Base-by-base conservation (phyloP, 2,797 vertebrate genomes). In the Dryobates pubescens region DNA sequence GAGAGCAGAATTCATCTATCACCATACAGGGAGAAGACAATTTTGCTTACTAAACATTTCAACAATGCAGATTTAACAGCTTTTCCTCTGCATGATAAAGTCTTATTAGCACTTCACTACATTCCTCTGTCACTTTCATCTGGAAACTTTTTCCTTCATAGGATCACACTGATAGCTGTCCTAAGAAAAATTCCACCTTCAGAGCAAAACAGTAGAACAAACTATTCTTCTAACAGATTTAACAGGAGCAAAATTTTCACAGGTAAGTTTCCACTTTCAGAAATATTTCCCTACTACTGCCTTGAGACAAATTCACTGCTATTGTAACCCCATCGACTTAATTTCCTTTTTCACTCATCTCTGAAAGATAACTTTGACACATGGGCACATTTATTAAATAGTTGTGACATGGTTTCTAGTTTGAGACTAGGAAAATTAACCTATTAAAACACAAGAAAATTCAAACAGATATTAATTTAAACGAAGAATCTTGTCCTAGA, bases 281-380 rank as follows among this genome's bases (percentile, higher is more conserved):
- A 91, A 90, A 24, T 69, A 89, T 23, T 83, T 53, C 32, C 17
- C 57, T 65, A 7, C n/a, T 26, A 54, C 29, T 57, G 72, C 79
- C 91, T 72, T 72, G 58, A 82, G 74, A 79, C 47, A 86, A 88
- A 75, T 81, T 81, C 11, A 13, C 47, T 70, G 72, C 70, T 72
- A 34, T 19, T 73, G 56, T 75, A 92, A 83, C 63, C 63, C 61
- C 3, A 5, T 0, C 89, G 73, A 82, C 75, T 80, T 76, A 2
- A 85, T 72, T 93, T 79, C 58, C 29, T 85, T 80, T 93, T 86
- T 78, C 65, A 75, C 53, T 87, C 56, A 36, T 85, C 51, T 85
- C 63, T 89, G 90, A 90, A 89, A 70, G 93, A 86, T 36, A 8
- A 54, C 59, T 88, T 75, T 89, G 81, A 86, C 81, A 85, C 43